phyloP scores from a whole-genome alignment of 2,113 vertebrate genomes.

The Neolamprologus caudopunctatus region DNA sequence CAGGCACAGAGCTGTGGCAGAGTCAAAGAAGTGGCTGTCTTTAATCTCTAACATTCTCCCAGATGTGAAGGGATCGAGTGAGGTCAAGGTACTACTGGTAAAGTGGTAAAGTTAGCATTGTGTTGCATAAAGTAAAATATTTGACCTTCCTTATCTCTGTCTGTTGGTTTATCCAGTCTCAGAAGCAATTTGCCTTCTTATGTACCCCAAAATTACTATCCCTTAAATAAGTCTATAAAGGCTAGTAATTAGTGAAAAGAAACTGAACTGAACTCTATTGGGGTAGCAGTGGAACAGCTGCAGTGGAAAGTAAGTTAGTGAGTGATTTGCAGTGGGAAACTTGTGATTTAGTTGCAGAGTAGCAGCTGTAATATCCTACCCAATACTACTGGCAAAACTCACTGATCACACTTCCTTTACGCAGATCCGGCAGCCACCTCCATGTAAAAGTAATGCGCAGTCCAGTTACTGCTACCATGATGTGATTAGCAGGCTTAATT shows the following conservation, averaged over 20 bases:
- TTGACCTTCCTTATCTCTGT: not conserved
- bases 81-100: not conserved
- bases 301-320: not conserved
- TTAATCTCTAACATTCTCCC: not conserved
- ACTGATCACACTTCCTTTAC: not conserved
- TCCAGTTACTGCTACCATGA: slow-evolving; percentile 6
- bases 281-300: not conserved
- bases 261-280: not conserved
- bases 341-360: not conserved
- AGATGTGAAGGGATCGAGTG: not conserved
- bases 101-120: not conserved
- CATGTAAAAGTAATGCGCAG: slow-evolving; percentile 6
- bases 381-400: not conserved
- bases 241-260: not conserved
- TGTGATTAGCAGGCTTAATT: slow-evolving; percentile 35
- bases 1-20: not conserved
- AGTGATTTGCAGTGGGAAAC: not conserved
- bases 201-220: not conserved
- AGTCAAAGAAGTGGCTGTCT: not conserved
- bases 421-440: not conserved
- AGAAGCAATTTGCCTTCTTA: not conserved
- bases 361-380: not conserved
- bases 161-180: not conserved
- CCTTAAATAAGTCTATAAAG: not conserved
- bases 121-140: not conserved